These are phyloP conservation scores for Hemicentrotus pulcherrimus DNA, from an alignment of 35 echinoderm and acorn worm genomes.

Conservation along the genomic window DNA sequence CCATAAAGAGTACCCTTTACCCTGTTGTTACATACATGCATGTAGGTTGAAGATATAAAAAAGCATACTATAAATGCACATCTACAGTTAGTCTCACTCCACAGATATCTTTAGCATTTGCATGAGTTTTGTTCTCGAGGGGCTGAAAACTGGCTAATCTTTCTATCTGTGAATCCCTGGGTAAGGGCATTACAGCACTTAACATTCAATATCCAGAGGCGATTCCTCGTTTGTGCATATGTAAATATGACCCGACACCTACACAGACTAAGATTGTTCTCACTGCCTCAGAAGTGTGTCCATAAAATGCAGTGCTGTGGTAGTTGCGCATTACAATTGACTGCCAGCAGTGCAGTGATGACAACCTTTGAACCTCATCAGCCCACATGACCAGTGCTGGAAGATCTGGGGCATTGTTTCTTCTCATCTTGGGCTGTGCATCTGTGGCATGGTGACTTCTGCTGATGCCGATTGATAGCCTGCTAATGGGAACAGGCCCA, in stretches of 20 bases:
- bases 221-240: neutral
- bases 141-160: constrained; percentile 5
- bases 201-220: constrained; percentile 11
- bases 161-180: neutral
- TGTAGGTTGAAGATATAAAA: neutral
- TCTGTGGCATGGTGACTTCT: neutral
- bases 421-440: neutral
- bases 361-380: neutral
- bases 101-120: neutral
- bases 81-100: neutral
- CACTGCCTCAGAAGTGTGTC: neutral
- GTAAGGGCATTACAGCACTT: neutral
- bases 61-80: neutral
- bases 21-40: neutral
- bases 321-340: neutral
- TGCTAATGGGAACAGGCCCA: neutral
- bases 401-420: neutral
- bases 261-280: neutral
- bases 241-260: constrained; percentile 16
- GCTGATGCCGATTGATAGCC: neutral
- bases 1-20: neutral
- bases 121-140: neutral
- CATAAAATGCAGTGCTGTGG: neutral
- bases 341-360: neutral
- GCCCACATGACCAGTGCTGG: neutral